Base-by-base conservation (phyloP, 2,113 vertebrate species). In the Anolis sagrei region DNA sequence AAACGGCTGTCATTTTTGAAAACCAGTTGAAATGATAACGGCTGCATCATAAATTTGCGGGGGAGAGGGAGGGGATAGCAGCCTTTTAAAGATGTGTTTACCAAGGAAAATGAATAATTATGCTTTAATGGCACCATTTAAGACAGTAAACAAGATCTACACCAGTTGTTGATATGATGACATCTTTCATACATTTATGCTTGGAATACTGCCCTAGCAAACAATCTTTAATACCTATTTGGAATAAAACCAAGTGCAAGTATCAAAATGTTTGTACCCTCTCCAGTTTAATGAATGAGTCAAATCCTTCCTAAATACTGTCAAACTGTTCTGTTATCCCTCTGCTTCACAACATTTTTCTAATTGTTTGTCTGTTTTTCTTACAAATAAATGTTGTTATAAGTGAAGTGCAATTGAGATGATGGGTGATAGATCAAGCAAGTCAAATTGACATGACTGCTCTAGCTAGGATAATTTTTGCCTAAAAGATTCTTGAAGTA, bases 231-330 rank as follows among this genome's bases (percentile, higher is more conserved):
- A 73, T 81, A 36, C 51, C 34, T 72, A 58, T 34, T 21, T 79
- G 58, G 13, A 79, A 34, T 58, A 82, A 82, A 72, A 82, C 68
- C 21, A 58, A 34, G 48, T 81, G 16, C 44, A 81, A 14, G 11
- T 54, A 54, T 72, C n/a, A 34, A 81, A 54, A 54, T 72, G 21
- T 54, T 51, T 23, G 8, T 34, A 70, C 19, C 54, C 21, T 29
- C 29, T 76, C 49, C 61, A 61, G 21, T 81, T 81, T 54, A 81
- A 70, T n/a, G 10, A 81, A 81, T 34, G 51, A 76, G 32, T 13
- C 5, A 72, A 7, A 36, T 51, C 11, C n/a, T 51, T 49, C n/a
- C 75, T n/a, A 70, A 70, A 70, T 34, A 14, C 68, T 23, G 7
- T 34, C 72, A 48, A 36, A 27, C 27, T 72, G 48, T 34, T 23